Evolutionary conservation across 2,888 invertebrate species (phyloP).

Genomic region (Toxonevra muliebris): DNA sequence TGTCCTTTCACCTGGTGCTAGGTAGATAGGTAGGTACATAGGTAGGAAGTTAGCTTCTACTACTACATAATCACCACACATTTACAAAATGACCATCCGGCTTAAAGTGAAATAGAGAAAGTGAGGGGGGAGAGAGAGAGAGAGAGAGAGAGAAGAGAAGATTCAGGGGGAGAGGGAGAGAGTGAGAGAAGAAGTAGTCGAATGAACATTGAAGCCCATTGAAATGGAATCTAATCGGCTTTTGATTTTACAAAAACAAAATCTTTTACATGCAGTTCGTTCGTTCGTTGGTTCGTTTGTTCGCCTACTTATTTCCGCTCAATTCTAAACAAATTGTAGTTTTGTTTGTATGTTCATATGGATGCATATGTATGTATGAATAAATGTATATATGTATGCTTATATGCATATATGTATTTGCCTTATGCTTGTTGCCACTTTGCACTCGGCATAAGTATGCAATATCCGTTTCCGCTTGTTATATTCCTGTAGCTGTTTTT

Average conservation of each 20-base stretch:
- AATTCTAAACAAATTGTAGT: constrained; percentile 11
- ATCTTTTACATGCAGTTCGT: constrained; percentile 41
- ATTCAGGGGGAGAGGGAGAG: not conserved
- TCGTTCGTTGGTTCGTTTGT: too few relatives aligned
- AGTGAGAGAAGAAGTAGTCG: not conserved
- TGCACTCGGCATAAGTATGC: constrained; percentile 52
- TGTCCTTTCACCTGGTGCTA: too few relatives aligned
- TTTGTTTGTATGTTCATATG: constrained; percentile 32
- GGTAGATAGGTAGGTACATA: too few relatives aligned
- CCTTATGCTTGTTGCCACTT: not conserved
- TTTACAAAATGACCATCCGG: constrained; percentile 53
- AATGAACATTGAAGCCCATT: constrained; percentile 42
- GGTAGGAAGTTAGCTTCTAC: too few relatives aligned
- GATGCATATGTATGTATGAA: constrained; percentile 10
- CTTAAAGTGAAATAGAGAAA: constrained; percentile 33
- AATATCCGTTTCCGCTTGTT: constrained; percentile 60
- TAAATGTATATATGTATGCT: not conserved
- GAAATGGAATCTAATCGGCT: constrained; percentile 59
- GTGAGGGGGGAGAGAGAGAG: too few relatives aligned
- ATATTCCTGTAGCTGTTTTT: constrained; percentile 43
- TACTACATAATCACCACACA: constrained; percentile 27
- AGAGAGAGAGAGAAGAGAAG: not conserved
- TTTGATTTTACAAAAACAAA: constrained; percentile 55
- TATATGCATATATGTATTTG: not conserved
- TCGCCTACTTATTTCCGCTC: not conserved